phyloP scores from a whole-genome alignment of 2,888 invertebrate species.

The Hydrotaea cyrtoneurina region DNA sequence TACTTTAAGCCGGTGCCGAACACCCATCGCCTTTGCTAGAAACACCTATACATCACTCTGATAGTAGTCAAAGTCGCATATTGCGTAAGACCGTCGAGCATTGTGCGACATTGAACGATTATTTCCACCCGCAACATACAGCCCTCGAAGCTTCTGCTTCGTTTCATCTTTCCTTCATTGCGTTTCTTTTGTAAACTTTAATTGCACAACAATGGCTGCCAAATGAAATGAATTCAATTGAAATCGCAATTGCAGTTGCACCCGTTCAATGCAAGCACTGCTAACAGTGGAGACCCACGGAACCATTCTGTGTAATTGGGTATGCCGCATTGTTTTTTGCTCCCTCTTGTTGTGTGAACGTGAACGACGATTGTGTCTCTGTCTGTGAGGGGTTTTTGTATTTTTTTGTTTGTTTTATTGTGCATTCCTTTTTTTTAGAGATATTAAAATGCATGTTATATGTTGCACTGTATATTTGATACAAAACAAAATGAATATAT shows the following conservation, averaged over 20 bases:
- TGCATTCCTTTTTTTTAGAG: slow-evolving; percentile 9
- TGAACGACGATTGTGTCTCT: no score
- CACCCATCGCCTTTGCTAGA: no score
- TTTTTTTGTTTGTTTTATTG: slow-evolving; percentile 8
- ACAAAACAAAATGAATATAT: slow-evolving; percentile 14
- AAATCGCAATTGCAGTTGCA: slow-evolving; percentile 37
- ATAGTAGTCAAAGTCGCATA: no score
- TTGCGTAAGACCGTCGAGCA: no score
- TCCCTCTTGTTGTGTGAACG: neutral
- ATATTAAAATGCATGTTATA: slow-evolving; percentile 54
- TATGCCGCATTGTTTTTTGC: slow-evolving; percentile 1
- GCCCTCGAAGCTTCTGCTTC: neutral
- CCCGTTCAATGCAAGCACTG: neutral
- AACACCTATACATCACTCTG: no score
- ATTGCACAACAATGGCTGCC: slow-evolving; percentile 65
- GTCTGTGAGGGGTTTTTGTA: neutral
- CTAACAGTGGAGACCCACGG: neutral
- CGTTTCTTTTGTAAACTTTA: slow-evolving; percentile 50
- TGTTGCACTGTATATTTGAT: slow-evolving; percentile 38
- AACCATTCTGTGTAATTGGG: neutral
- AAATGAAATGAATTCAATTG: slow-evolving; percentile 65
- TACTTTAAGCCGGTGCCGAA: no score
- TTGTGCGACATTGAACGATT: no score
- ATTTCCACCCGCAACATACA: no score
- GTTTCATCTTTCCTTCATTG: slow-evolving; percentile 13